A percentile compares a stretch with the other conserved stretches of the same genome.
phyloP scores from a whole-genome alignment of 2,113 vertebrate genomes.

The Misgurnus anguillicaudatus region DNA sequence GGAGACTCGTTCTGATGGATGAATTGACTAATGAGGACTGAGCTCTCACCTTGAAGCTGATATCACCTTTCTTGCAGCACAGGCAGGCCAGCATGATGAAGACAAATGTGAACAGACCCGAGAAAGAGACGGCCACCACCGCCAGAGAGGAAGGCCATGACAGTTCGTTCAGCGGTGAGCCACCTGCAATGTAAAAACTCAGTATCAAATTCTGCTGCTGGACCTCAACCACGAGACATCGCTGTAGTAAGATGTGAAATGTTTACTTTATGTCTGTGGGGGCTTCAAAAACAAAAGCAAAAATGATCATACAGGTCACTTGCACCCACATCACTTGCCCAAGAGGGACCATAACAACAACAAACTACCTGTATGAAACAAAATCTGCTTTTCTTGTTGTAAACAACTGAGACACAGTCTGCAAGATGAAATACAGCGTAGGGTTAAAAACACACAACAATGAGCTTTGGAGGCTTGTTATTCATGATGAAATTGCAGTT shows the following conservation, averaged over 20 bases:
- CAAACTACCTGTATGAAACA: constrained; percentile 8
- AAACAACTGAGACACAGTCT: constrained; percentile 25
- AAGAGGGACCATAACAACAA: constrained; percentile 47
- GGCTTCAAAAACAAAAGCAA: too few relatives aligned
- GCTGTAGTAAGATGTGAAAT: background rate
- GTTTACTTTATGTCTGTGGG: background rate
- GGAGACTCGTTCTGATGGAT: constrained; percentile 30
- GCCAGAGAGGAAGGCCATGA: constrained; percentile 95
- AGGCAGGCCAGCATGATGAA: constrained; percentile 98
- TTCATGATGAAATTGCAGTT: background rate
- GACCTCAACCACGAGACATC: background rate
- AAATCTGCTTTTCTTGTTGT: constrained; percentile 45
- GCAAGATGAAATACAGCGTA: background rate
- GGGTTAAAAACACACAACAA: background rate
- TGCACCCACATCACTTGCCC: background rate
- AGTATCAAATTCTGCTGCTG: background rate
- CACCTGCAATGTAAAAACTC: constrained; percentile 75
- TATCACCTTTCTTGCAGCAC: constrained; percentile 97
- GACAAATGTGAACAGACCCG: constrained; percentile 91
- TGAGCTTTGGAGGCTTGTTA: background rate
- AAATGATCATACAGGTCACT: too few relatives aligned
- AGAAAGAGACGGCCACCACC: constrained; percentile 91
- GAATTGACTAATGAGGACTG: constrained; percentile 3
- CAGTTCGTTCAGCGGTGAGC: constrained; percentile 88
- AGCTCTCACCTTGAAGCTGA: constrained; percentile 96